phyloP scores from a whole-genome alignment of 2,888 invertebrate species.

The Xylophagus ater region DNA sequence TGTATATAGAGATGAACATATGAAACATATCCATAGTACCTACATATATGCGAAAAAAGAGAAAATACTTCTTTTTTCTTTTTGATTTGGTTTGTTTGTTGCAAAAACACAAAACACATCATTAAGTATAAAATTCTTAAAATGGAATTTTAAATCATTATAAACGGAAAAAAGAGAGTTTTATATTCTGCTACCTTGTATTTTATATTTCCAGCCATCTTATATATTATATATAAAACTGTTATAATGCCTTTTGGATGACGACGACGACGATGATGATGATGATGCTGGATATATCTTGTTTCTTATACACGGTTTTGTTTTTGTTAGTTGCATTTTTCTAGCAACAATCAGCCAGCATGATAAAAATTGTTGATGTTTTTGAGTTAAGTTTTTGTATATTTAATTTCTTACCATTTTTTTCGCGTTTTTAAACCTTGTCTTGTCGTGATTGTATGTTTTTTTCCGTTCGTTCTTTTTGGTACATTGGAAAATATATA shows the following conservation, averaged over 20 bases:
- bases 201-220: too few relatives aligned
- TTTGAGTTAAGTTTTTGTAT: slow-evolving; percentile 4
- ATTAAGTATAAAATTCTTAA: slow-evolving; percentile 42
- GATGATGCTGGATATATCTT: background rate
- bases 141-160: slow-evolving; percentile 41
- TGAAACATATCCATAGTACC: too few relatives aligned
- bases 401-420: background rate
- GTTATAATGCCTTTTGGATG: background rate
- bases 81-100: too few relatives aligned
- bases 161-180: slow-evolving; percentile 16
- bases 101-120: slow-evolving; percentile 39
- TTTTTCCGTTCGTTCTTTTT: slow-evolving; percentile 1
- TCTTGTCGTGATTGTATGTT: slow-evolving; percentile 3
- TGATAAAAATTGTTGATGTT: background rate
- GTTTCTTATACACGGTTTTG: background rate
- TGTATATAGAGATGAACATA: too few relatives aligned
- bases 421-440: too few relatives aligned
- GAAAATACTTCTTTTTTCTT: too few relatives aligned
- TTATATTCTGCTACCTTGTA: too few relatives aligned
- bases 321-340: background rate
- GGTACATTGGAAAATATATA: too few relatives aligned
- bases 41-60: too few relatives aligned
- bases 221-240: slow-evolving; percentile 2
- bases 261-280: background rate
- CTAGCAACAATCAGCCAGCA: background rate